Base-by-base conservation (phyloP, 2,888 invertebrate species). In the Drosophila eohydei region DNA sequence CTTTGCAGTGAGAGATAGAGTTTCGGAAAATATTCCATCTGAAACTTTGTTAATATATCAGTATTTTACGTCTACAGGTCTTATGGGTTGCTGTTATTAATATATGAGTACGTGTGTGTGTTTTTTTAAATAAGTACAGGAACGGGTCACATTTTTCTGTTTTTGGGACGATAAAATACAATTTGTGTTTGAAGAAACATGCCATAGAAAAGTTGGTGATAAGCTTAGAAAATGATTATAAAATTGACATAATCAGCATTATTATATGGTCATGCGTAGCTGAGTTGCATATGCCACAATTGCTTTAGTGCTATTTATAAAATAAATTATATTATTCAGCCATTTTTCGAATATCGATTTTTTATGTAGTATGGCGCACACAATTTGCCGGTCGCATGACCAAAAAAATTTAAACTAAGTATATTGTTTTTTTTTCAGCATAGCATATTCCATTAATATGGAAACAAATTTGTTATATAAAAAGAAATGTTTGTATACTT, bases 1-100 rank as follows among this genome's bases (percentile, higher is more conserved):
- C 88, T 80, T 83, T 81, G 83, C 87, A 88, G 89, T 83, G 41
- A 55, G 67, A 74, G 60, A 58, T 78, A 75, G 85, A 81, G 71
- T 77, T 74, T 88, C 74, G 80, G 77, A 88, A 85, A 83, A 85
- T 88, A 85, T 75, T 63, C 57, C 7, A 77, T 67, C 57, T 65
- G 69, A 66, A 59, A 75, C 64, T 59, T 66, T 55, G 58, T 51
- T 58, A 54, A 44, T 32, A 32, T 55, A 61, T 67, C 50, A 55
- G 68, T 58, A 21, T 74, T 54, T 57, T 62, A 46, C 26, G 56
- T 73, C 34, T 50, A 52, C 59, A 71, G 72, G 77, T 74, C 64
- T 44, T 60, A 21, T 11, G 55, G 54, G 40, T 58, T 48, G 51
- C 43, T 41, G 44, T 71, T 52, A 34, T 59, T 58, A 54, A 46